A percentile compares a stretch with the other conserved stretches of the same genome.
Evolutionary conservation across 1,140 invertebrate species (phyloP).

Genomic region (Apis mellifera): Amel_HAv3.1 CM009934.2:12372001-12372500

Average conservation of each 20-base stretch:
- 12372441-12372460: too few relatives aligned
- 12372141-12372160: constrained; percentile 72
- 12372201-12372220: not conserved
- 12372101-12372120: not conserved
- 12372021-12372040: not conserved
- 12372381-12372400: too few relatives aligned
- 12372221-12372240: not conserved
- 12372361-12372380: not conserved
- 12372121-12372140: constrained; percentile 17
- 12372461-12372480: not conserved
- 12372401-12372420: too few relatives aligned
- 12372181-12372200: constrained; percentile 51
- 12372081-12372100: not conserved
- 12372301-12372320: not conserved
- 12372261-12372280: constrained; percentile 66
- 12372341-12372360: not conserved
- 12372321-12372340: constrained; percentile 8
- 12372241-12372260: constrained; percentile 56
- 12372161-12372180: constrained; percentile 62
- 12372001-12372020: not conserved
- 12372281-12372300: constrained; percentile 53
- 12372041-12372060: not conserved
- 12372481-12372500: not conserved
- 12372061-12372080: not conserved
- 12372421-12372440: too few relatives aligned